Percentiles rank a stretch among this genome's conserved stretches.
phyloP scores from a whole-genome alignment of 2,113 vertebrate genomes.

The Speoplatyrhinus poulsoni region DNA sequence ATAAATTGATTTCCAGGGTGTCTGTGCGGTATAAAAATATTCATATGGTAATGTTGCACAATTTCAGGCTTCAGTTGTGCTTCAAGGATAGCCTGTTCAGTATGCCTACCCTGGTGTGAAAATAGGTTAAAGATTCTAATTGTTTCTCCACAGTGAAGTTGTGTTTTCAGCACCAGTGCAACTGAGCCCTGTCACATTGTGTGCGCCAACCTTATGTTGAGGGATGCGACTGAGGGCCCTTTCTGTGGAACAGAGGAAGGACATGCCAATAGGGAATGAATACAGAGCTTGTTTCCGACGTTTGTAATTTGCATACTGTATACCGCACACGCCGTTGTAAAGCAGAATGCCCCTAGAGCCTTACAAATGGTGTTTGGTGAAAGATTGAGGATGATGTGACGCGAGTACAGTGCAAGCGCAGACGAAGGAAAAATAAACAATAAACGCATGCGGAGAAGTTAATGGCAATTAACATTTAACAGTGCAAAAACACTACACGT shows the following conservation, averaged over 20 bases:
- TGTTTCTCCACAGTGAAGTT: conserved; percentile 45
- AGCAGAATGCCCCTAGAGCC: conserved; percentile 37
- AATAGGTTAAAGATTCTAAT: conserved; percentile 57
- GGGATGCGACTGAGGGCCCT: conserved; percentile 57
- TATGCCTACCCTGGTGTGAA: conserved; percentile 30
- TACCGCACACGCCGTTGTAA: conserved; percentile 2
- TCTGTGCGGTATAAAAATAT: neutral
- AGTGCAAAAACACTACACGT: too few relatives aligned
- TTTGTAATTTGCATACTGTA: conserved; percentile 54
- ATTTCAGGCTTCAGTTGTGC: conserved; percentile 7
- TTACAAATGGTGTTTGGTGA: conserved; percentile 30
- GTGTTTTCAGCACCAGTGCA: conserved; percentile 56
- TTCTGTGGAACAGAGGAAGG: conserved; percentile 52
- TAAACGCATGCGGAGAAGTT: too few relatives aligned
- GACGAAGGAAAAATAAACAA: too few relatives aligned
- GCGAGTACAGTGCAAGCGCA: too few relatives aligned
- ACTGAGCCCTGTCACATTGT: conserved; percentile 49
- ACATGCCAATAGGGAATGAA: conserved; percentile 30
- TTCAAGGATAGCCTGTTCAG: conserved; percentile 25
- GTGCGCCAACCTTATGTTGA: conserved; percentile 62
- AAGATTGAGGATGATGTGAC: conserved; percentile 2
- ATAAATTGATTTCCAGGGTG: too few relatives aligned
- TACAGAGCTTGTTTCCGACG: conserved; percentile 47
- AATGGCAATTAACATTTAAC: too few relatives aligned
- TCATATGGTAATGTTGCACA: conserved; percentile 27